Evolutionary conservation across 2,797 vertebrate genomes (phyloP).

Genomic region (Ctenopoma multispine): DNA sequence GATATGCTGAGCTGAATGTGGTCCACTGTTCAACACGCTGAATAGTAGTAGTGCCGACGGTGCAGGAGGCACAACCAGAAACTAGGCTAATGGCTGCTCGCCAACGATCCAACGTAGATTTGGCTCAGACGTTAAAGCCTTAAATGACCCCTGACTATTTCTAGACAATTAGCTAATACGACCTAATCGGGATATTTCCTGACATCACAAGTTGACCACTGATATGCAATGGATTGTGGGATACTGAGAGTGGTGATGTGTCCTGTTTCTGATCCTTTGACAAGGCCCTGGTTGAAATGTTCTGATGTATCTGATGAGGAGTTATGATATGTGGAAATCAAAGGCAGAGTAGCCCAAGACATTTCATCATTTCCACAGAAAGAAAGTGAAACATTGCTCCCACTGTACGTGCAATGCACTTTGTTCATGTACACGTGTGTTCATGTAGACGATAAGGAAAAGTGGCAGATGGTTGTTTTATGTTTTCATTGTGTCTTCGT

Average conservation of each 20-base stretch:
- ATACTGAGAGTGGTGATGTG: not conserved
- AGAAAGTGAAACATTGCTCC: not conserved
- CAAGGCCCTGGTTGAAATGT: not conserved
- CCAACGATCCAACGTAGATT: no score
- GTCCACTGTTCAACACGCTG: no score
- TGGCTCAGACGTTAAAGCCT: no score
- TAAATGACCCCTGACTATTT: not conserved
- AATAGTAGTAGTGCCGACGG: no score
- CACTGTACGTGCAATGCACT: not conserved
- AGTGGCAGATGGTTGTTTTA: slow-evolving; percentile 61
- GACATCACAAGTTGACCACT: no score
- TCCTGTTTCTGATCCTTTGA: not conserved
- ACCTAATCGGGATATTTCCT: not conserved
- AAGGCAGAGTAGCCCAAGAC: not conserved
- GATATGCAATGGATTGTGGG: no score
- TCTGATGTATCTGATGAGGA: not conserved
- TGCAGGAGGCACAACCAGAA: no score
- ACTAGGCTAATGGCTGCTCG: no score
- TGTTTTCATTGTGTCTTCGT: slow-evolving; percentile 50
- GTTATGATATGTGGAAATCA: not conserved
- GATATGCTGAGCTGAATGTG: no score
- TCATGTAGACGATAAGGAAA: not conserved
- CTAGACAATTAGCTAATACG: not conserved
- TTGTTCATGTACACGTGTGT: slow-evolving; percentile 5
- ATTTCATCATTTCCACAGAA: not conserved